Evolutionary conservation across 2,797 vertebrate species (phyloP).

Genomic region (Epinephelus malabaricus): DNA sequence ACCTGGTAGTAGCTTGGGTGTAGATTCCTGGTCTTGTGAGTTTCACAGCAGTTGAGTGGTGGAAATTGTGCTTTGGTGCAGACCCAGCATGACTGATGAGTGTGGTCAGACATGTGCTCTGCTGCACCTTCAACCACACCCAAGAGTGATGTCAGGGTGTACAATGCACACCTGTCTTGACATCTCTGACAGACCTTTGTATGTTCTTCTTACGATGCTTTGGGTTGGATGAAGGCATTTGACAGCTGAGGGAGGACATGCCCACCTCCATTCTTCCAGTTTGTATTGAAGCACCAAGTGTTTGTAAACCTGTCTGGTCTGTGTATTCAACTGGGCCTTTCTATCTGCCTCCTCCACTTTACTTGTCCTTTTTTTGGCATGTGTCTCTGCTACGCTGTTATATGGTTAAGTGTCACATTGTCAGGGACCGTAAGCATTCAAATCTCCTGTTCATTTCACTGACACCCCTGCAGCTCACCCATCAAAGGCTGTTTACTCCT

Average conservation of each 20-base stretch:
- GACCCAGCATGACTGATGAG: slow-evolving; percentile 3
- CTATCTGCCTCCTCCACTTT: slow-evolving; percentile 31
- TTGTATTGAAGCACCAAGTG: slow-evolving; percentile 24
- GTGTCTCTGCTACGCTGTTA: slow-evolving; percentile 13
- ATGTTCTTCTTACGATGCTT: background rate
- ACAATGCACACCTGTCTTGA: slow-evolving; percentile 18
- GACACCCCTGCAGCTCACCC: slow-evolving; percentile 21
- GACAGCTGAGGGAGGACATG: slow-evolving; percentile 32
- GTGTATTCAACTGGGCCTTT: slow-evolving; percentile 25
- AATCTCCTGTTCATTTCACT: slow-evolving; percentile 21
- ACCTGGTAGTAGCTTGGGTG: no score
- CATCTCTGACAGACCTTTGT: slow-evolving; percentile 6
- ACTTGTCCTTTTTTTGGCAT: slow-evolving; percentile 11
- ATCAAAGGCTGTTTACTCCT: slow-evolving; percentile 25
- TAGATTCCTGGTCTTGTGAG: background rate
- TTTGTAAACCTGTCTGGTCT: slow-evolving; percentile 35
- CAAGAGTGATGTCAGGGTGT: background rate
- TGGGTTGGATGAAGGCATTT: slow-evolving; percentile 24
- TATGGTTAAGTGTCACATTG: slow-evolving; percentile 30
- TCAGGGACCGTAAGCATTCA: slow-evolving; percentile 21
- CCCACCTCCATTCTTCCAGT: slow-evolving; percentile 39
- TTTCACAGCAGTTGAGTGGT: background rate
- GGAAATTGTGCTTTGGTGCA: background rate
- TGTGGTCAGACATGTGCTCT: slow-evolving; percentile 17
- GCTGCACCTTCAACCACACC: slow-evolving; percentile 10